Evolutionary conservation across 92 coral and sea anemone genomes (phyloP).

Genomic region (Micromussa lordhowensis): DNA sequence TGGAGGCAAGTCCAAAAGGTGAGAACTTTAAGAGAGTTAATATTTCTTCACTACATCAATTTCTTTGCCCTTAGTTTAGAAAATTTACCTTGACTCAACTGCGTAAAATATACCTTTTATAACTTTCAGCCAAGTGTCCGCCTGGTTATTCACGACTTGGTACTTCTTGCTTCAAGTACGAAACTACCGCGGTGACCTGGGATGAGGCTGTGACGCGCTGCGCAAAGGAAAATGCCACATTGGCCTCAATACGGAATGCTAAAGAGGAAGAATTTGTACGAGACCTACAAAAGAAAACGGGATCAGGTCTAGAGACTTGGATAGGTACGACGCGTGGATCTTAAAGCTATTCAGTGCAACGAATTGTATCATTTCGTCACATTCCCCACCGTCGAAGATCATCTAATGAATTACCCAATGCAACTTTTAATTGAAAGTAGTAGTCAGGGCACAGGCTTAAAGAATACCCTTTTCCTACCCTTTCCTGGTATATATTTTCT

Average conservation of each 20-base stretch:
- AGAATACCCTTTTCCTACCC: too few species aligned
- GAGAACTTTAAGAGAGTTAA: background rate
- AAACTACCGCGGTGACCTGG: constrained; percentile 76
- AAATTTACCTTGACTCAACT: background rate
- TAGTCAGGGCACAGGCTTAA: too few species aligned
- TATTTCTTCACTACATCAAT: background rate
- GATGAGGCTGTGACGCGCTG: constrained; percentile 78
- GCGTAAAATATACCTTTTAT: background rate
- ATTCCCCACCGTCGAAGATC: background rate
- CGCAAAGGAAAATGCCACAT: constrained; percentile 81
- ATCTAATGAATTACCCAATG: too few species aligned
- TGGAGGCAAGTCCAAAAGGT: constrained; percentile 88
- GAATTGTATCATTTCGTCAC: background rate
- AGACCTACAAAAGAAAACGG: constrained; percentile 62
- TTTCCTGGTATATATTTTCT: too few species aligned
- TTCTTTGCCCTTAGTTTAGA: background rate
- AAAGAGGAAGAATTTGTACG: constrained; percentile 82
- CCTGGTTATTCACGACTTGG: constrained; percentile 73
- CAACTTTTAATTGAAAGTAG: too few species aligned
- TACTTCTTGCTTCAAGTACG: constrained; percentile 84
- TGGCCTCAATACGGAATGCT: constrained; percentile 73
- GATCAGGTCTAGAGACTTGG: constrained; percentile 75
- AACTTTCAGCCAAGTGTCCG: constrained; percentile 72
- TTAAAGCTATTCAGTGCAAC: background rate
- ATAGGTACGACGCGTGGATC: constrained; percentile 51